Conservation (phyloP, 2,113 vertebrate genomes). For the Nothoprocta pentlandii region DNA sequence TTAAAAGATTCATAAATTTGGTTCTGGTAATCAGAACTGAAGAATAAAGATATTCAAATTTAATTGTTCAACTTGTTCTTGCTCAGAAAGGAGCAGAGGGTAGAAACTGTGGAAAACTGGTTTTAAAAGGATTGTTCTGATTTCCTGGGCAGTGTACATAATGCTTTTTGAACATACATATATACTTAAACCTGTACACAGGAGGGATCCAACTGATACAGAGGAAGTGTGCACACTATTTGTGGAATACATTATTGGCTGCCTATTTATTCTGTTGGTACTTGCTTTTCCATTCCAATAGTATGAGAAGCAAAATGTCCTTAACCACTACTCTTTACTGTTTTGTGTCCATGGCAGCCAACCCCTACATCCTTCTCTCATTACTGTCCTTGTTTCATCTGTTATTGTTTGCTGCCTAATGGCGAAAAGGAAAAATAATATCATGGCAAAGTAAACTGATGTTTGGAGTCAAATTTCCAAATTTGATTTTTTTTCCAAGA, state of each 20-base stretch:
- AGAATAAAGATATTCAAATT: constrained; percentile 1
- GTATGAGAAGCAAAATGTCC: neutral
- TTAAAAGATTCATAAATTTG: constrained; percentile 14
- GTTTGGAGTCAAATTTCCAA: neutral
- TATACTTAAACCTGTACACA: neutral
- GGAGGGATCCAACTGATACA: neutral
- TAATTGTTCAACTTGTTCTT: neutral
- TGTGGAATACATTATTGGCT: neutral
- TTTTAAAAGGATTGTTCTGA: neutral
- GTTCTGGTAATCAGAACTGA: neutral
- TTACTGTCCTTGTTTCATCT: neutral
- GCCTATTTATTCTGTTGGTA: neutral
- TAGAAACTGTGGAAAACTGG: neutral
- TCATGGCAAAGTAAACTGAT: neutral
- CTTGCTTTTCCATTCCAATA: neutral
- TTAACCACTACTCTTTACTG: neutral
- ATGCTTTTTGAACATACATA: neutral
- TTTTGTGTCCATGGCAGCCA: neutral
- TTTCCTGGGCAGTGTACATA: neutral
- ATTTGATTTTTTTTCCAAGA: neutral
- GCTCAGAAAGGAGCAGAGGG: neutral
- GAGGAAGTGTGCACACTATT: neutral
- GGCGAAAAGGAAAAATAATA: neutral
- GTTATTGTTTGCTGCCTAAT: neutral
- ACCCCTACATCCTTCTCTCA: neutral